Evolutionary conservation across 2,888 invertebrate species (phyloP), one percentile per base, ranked within the genome.

Genomic region (Gymnoscelis rufifasciata): DNA sequence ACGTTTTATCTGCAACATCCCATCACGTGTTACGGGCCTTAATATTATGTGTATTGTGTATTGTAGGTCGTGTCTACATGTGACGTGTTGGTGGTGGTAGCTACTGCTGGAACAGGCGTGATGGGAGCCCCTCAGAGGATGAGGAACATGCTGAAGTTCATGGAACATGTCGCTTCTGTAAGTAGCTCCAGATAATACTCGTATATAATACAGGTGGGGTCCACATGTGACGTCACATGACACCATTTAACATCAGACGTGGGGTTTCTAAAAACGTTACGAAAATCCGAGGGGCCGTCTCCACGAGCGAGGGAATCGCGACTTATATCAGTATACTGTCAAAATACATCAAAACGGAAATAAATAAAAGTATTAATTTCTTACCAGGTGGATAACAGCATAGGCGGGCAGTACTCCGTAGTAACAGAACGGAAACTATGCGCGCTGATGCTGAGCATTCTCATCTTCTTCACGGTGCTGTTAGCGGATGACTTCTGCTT

Each of bases 21-120:
- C n/a, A n/a, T n/a, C n/a, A n/a, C n/a, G n/a, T n/a, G n/a, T n/a
- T n/a, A n/a, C n/a, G n/a, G n/a, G n/a, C n/a, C n/a, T n/a, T n/a
- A n/a, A n/a, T n/a, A n/a, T n/a, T n/a, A n/a, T n/a, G n/a, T n/a
- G n/a, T n/a, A n/a, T n/a, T n/a, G n/a, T n/a, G n/a, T n/a, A n/a
- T n/a, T n/a, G n/a, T 7, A 35, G 19, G 87, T 90, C 19, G 90
- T 90, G 33, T 90, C 90, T 0, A 82, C 89, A 11, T 89, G 89
- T 48, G 91, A 91, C 52, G 87, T 91, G 7, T 57, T 89, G 12
- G 89, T 90, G 0, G 88, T 91, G n/a, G 87, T 81, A 23, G 71
- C 78, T 14, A 83, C 89, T 0, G 89, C 90, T 0, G 78, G 83
- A 1, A 84, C 87, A 0, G 89, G 89, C 0, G 86, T 90, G 7